Conservation (phyloP, 2,888 invertebrate genomes). For the Drosophila lacicola region DNA sequence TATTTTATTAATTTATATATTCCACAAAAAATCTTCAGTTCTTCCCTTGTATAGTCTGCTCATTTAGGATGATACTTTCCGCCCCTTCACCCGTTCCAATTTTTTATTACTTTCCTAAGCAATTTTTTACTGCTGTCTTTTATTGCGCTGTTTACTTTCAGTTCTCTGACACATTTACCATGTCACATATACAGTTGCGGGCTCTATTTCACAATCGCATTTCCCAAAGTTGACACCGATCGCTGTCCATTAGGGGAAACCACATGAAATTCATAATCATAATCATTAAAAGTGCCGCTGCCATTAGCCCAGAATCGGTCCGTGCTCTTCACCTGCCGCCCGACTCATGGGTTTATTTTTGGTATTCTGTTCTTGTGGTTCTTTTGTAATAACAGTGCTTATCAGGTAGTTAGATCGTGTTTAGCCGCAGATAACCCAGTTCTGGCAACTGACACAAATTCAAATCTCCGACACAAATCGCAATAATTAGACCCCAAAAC, state of each 20-base stretch:
- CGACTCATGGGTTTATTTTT: constrained; percentile 20
- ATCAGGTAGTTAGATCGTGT: constrained; percentile 55
- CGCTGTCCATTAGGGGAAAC: constrained; percentile 45
- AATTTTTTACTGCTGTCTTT: constrained; percentile 7
- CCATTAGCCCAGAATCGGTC: constrained; percentile 67
- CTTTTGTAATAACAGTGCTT: constrained; percentile 40
- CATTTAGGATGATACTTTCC: not conserved
- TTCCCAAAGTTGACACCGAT: constrained; percentile 55
- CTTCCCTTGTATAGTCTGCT: not conserved
- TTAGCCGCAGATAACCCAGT: constrained; percentile 66
- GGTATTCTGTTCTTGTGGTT: constrained; percentile 29
- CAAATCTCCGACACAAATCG: constrained; percentile 55
- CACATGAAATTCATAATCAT: constrained; percentile 64
- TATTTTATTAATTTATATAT: not conserved
- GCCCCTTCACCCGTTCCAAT: not conserved
- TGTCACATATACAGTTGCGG: constrained; percentile 45
- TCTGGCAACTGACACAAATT: constrained; percentile 61
- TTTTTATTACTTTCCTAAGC: constrained; percentile 12
- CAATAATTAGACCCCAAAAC: constrained; percentile 55
- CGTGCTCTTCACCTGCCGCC: not conserved
- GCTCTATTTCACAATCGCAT: constrained; percentile 33
- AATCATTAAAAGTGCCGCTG: constrained; percentile 68
- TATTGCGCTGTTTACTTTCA: constrained; percentile 21
- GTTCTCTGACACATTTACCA: constrained; percentile 45
- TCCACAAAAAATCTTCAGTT: no score